Evolutionary conservation across 2,888 invertebrate genomes (phyloP).

Genomic region (Pristionchus mayeri): DNA sequence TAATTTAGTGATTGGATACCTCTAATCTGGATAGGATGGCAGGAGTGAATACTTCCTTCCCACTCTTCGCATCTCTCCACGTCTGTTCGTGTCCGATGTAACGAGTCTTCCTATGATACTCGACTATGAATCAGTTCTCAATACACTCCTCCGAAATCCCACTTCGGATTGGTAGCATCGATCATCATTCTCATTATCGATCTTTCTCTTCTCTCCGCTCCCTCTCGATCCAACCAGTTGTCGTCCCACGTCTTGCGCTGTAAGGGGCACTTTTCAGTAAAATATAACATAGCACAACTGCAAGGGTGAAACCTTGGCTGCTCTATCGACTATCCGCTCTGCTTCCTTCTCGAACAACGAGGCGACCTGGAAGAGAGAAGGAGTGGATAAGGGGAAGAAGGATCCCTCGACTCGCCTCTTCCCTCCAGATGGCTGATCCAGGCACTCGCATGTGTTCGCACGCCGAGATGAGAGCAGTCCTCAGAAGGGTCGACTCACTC

Average conservation of each 20-base stretch:
- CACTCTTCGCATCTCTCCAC: conserved; percentile 47
- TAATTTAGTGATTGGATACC: background rate
- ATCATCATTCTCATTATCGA: conserved; percentile 33
- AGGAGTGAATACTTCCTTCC: conserved; percentile 46
- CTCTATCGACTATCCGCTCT: conserved; percentile 46
- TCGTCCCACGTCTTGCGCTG: conserved; percentile 50
- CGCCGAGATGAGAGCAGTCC: conserved; percentile 28
- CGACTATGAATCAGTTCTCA: background rate
- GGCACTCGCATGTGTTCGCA: conserved; percentile 48
- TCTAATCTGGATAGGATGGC: conserved; percentile 40
- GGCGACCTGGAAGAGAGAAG: conserved; percentile 43
- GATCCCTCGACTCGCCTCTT: conserved; percentile 23
- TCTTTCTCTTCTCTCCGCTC: conserved; percentile 39
- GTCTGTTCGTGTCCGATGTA: conserved; percentile 48
- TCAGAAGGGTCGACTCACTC: conserved; percentile 17
- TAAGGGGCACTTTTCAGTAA: background rate
- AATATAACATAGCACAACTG: too few relatives aligned
- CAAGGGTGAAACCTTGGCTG: conserved; percentile 49
- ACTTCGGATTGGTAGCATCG: conserved; percentile 46
- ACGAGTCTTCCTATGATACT: conserved; percentile 38
- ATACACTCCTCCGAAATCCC: background rate
- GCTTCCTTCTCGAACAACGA: conserved; percentile 34
- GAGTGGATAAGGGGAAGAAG: too few relatives aligned
- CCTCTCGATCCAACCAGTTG: conserved; percentile 46
- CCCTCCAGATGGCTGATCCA: conserved; percentile 49